Conservation (phyloP, 2,888 invertebrate species). For the Xylocampa areola region DNA sequence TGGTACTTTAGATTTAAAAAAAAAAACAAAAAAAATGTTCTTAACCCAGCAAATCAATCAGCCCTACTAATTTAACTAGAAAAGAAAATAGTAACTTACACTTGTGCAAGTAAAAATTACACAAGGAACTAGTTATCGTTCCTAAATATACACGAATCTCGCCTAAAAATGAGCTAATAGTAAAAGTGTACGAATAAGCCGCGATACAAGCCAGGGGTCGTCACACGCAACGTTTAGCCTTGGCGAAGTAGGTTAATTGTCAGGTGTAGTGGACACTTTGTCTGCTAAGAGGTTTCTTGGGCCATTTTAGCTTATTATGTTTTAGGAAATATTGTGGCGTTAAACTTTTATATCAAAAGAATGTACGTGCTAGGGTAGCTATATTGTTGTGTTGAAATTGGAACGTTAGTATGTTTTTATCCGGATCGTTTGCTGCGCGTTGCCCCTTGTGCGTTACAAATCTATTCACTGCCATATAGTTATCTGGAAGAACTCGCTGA, state of each 20-base stretch:
- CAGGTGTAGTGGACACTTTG: slow-evolving; percentile 58
- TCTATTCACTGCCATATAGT: too few species aligned
- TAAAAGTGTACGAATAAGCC: slow-evolving; percentile 5
- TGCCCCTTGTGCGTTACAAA: too few species aligned
- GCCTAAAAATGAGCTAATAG: slow-evolving; percentile 29
- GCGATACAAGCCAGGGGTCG: slow-evolving; percentile 48
- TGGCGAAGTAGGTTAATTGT: slow-evolving; percentile 55
- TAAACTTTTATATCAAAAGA: slow-evolving; percentile 10
- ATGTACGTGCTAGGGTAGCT: background rate
- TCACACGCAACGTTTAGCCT: slow-evolving; percentile 51
- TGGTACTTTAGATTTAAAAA: too few species aligned
- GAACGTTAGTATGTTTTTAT: background rate
- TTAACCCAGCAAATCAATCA: too few species aligned
- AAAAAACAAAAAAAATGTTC: too few species aligned
- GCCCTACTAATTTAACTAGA: too few species aligned
- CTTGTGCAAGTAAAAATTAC: too few species aligned
- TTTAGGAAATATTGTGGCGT: slow-evolving; percentile 25
- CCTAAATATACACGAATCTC: slow-evolving; percentile 11
- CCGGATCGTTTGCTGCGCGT: too few species aligned
- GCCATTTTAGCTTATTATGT: slow-evolving; percentile 45
- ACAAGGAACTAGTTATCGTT: slow-evolving; percentile 6
- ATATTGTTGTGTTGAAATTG: background rate
- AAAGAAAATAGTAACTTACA: too few species aligned
- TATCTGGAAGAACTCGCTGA: too few species aligned
- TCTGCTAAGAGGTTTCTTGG: slow-evolving; percentile 49